A percentile compares a stretch with the other conserved stretches of the same genome.
phyloP scores from a whole-genome alignment of 2,797 vertebrate genomes.

The Sylvia borin region DNA sequence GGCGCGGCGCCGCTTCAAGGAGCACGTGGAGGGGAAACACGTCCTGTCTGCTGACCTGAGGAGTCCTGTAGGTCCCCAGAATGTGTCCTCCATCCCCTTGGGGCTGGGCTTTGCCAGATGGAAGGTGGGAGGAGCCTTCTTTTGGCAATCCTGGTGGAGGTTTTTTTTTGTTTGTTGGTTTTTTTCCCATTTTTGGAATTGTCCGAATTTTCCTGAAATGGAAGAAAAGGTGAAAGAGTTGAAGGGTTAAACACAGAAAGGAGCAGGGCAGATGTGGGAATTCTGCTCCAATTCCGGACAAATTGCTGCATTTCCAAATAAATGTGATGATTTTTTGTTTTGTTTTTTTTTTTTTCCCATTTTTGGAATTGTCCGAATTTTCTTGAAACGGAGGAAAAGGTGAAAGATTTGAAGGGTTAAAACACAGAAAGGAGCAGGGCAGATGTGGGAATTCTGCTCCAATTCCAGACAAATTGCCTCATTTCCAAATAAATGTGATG shows the following conservation, averaged over 20 bases:
- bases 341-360: too few species aligned
- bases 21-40: conserved; percentile 92
- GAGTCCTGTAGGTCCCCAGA: conserved; percentile 85
- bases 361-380: neutral
- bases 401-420: neutral
- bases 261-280: neutral
- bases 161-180: too few species aligned
- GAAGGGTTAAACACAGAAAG: neutral
- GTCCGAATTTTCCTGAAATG: neutral
- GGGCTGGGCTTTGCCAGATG: too few species aligned
- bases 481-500: neutral
- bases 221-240: neutral
- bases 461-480: fast-evolving
- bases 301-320: fast-evolving
- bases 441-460: neutral
- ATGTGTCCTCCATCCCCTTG: neutral
- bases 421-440: neutral
- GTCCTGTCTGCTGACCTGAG: conserved; percentile 91
- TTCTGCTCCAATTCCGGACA: fast-evolving
- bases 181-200: neutral
- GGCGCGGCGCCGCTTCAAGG: conserved; percentile 93
- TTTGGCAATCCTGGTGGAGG: neutral
- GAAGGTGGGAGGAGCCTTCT: too few species aligned
- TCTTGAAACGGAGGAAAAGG: neutral
- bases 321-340: neutral